A percentile compares a stretch with the other conserved stretches of the same genome.
Evolutionary conservation across 2,113 vertebrate genomes (phyloP).

Genomic region (Stomatorhinus ivindoensis): DNA sequence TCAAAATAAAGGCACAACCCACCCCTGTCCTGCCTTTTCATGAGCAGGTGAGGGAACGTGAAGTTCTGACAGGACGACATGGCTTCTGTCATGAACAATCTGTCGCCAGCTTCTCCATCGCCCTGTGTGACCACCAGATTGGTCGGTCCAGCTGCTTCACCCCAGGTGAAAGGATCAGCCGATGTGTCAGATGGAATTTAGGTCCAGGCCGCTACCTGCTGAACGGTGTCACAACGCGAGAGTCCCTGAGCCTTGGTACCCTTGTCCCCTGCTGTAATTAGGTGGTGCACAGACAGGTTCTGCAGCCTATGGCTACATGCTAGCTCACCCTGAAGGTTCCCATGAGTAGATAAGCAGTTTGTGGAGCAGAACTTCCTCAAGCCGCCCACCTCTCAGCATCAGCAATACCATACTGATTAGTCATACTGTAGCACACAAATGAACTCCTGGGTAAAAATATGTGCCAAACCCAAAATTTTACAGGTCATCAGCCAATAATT

Average conservation of each 20-base stretch:
- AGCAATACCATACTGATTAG: neutral
- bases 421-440: neutral
- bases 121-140: constrained; percentile 47
- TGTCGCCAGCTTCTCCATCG: constrained; percentile 63
- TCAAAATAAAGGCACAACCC: neutral
- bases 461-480: neutral
- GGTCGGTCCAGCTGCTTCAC: constrained; percentile 68
- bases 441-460: neutral
- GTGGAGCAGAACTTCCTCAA: neutral
- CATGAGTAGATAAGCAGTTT: neutral
- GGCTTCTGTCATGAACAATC: constrained; percentile 82
- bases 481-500: neutral
- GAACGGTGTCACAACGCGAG: constrained; percentile 45
- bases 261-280: constrained; percentile 79
- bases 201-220: constrained; percentile 66
- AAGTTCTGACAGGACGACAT: constrained; percentile 65
- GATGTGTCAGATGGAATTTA: constrained; percentile 80
- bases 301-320: neutral
- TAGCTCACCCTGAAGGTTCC: neutral
- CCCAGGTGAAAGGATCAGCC: constrained; percentile 71
- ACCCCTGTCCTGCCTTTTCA: neutral
- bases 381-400: neutral
- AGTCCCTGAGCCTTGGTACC: constrained; percentile 61
- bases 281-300: constrained; percentile 12
- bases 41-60: constrained; percentile 45